Evolutionary conservation across 1,140 invertebrate genomes (phyloP), one percentile per base, ranked within the genome.

Genomic region (Stegodyphus mimosarum): DNA sequence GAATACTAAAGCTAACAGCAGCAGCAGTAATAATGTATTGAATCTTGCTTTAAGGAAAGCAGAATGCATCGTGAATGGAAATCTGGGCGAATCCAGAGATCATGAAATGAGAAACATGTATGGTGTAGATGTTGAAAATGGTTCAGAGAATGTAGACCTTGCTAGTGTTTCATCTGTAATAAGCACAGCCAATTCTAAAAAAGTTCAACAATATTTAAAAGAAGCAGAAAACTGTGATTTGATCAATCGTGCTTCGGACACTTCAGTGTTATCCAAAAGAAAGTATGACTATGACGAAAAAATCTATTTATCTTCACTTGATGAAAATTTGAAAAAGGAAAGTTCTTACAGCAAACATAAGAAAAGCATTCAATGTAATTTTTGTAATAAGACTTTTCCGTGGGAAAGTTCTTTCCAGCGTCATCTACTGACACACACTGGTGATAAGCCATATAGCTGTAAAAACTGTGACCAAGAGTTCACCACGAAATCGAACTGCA

Each of bases 381-480:
- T 33, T 33, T 33, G 33, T 33, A 33, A 33, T 33, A 33, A 33
- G 33, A 33, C 33, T 33, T 33, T 33, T 33, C 33, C 33, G 33
- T 33, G 33, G 33, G 33, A 98, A 89, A 95, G 95, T 11, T 96
- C 96, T 1, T 89, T 99, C 5, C 93, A 96, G 5, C 94, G 96
- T 55, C 95, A 99, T 90, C 94, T 99, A 93, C 92, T 96, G 87
- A 95, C 95, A 4, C 97, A 99, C 91, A 98, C 97, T 89, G 97
- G 97, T 0, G 97, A 98, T 88, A 92, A 97, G 6, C 97, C 97
- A 0, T 99, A 96, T 89, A 95, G 98, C 89, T 99, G 98, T 89
- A 93, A 94, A 1, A 92, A 98, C 3, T 99, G 98, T 90, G 96
- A 96, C 88, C 98, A 96, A 88, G 96, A 96, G 2, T 99, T 99